Percentiles rank a stretch among this genome's conserved stretches.
Evolutionary conservation across 2,888 invertebrate genomes (phyloP).

Genomic region (Caenorhabditis uteleia): DNA sequence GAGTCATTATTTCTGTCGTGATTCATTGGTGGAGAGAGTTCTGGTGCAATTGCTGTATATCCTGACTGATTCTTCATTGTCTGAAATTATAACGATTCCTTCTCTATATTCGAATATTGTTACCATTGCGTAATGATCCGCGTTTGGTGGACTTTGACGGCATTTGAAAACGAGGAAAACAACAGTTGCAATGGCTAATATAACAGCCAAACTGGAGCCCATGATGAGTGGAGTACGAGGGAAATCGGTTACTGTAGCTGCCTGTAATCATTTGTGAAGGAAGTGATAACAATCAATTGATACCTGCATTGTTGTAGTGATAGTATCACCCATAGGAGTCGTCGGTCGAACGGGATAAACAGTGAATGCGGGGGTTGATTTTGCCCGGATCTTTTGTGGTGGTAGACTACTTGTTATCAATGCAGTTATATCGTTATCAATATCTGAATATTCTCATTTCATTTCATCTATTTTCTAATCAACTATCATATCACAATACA

Average conservation of each 20-base stretch:
- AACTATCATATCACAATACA: not conserved
- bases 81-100: conserved; percentile 26
- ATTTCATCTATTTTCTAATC: conserved; percentile 7
- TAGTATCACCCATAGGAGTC: conserved; percentile 62
- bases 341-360: conserved; percentile 63
- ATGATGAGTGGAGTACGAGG: conserved; percentile 60
- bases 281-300: not conserved
- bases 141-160: conserved; percentile 47
- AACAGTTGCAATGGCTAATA: conserved; percentile 56
- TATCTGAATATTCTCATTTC: conserved; percentile 1
- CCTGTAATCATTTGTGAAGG: conserved; percentile 15
- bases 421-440: conserved; percentile 21
- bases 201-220: conserved; percentile 57
- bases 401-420: conserved; percentile 29
- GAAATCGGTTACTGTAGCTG: conserved; percentile 47
- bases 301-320: conserved; percentile 59
- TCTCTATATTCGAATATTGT: not conserved
- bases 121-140: conserved; percentile 59
- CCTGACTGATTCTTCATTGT: conserved; percentile 54
- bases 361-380: conserved; percentile 47
- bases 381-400: conserved; percentile 22
- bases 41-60: conserved; percentile 64
- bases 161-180: conserved; percentile 65
- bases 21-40: conserved; percentile 61
- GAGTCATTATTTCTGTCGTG: conserved; percentile 42